A percentile compares a stretch with the other conserved stretches of the same genome.
Conservation (phyloP, 1,140 invertebrate genomes). For the Neoseiulus cucumeris region DNA sequence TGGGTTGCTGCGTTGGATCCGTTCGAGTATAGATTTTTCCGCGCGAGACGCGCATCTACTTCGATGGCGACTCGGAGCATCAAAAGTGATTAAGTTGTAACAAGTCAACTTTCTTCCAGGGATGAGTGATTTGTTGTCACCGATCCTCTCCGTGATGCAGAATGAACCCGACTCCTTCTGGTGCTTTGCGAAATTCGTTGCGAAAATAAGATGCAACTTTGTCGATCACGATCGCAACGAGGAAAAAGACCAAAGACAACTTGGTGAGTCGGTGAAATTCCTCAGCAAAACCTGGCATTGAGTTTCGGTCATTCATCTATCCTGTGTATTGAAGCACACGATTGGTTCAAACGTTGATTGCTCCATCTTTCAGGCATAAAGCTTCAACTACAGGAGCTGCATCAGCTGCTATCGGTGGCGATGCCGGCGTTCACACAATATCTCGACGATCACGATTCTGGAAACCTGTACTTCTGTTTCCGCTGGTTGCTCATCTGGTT, state of each 20-base stretch:
- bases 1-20: no score
- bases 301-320: background rate
- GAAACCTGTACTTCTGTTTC: conserved; percentile 98
- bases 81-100: no score
- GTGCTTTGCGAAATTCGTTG: conserved; percentile 98
- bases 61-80: no score
- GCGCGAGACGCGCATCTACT: no score
- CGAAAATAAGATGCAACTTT: background rate
- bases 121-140: conserved; percentile 91
- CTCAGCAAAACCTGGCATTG: background rate
- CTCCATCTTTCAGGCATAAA: conserved; percentile 68
- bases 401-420: conserved; percentile 53
- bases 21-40: no score
- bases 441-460: conserved; percentile 57
- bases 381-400: conserved; percentile 61
- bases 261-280: conserved; percentile 42
- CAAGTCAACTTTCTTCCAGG: conserved; percentile 30
- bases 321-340: conserved; percentile 3
- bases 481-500: conserved; percentile 46
- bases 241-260: conserved; percentile 34
- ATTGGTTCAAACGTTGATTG: conserved; percentile 13
- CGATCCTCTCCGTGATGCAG: conserved; percentile 68
- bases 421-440: conserved; percentile 68
- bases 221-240: background rate
- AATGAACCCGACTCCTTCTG: conserved; percentile 92